Conservation (phyloP, 1,140 invertebrate species). For the Intoshia linei region DNA sequence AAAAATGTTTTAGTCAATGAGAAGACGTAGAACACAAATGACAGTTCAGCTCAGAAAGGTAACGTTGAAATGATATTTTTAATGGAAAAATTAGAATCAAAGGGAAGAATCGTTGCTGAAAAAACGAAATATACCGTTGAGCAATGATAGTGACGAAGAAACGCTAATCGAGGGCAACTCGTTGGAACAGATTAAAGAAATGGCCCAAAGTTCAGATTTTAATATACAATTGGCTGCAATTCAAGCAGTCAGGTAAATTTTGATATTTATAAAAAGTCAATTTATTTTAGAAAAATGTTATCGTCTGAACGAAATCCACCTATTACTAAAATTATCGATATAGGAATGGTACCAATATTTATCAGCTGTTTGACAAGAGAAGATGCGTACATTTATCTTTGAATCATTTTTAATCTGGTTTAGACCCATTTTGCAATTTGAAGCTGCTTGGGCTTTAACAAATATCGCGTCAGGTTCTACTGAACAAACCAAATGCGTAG, state of each 20-base stretch:
- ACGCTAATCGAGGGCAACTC: constrained; percentile 16
- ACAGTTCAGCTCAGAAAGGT: constrained; percentile 61
- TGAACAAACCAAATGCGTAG: constrained; percentile 69
- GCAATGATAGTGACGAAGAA: constrained; percentile 19
- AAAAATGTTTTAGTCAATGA: constrained; percentile 31
- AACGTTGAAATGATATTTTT: neutral
- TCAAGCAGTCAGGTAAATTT: constrained; percentile 19
- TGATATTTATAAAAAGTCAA: neutral
- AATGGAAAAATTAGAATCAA: constrained; percentile 33
- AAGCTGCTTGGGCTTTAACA: constrained; percentile 89
- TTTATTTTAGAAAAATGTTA: constrained; percentile 39
- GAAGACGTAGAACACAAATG: constrained; percentile 65
- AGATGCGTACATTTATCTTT: constrained; percentile 18
- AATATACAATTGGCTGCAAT: constrained; percentile 17
- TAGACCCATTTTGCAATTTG: constrained; percentile 70
- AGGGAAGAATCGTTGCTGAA: constrained; percentile 73
- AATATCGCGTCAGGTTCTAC: constrained; percentile 93
- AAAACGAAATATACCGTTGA: constrained; percentile 44
- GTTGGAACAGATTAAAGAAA: constrained; percentile 16
- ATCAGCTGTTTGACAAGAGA: constrained; percentile 54
- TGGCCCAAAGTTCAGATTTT: constrained; percentile 16
- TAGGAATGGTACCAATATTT: constrained; percentile 70
- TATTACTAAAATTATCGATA: constrained; percentile 68
- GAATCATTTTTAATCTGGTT: constrained; percentile 8
- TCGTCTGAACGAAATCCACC: constrained; percentile 90